Conservation (phyloP, 2,113 vertebrate species). For the Barnardius zonarius region DNA sequence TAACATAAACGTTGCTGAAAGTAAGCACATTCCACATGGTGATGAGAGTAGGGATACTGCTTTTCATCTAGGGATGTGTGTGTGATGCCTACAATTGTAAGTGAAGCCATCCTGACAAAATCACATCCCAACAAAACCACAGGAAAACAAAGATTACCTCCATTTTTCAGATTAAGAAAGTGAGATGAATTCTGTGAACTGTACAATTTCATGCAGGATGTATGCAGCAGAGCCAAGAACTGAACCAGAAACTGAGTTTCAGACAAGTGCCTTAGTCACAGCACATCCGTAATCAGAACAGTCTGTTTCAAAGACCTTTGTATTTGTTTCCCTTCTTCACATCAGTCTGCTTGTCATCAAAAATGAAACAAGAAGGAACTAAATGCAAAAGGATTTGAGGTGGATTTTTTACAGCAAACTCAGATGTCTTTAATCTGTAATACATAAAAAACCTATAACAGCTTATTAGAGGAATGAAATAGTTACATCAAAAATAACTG, state of each 20-base stretch:
- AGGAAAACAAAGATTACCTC: background rate
- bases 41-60: background rate
- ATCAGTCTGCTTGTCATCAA: background rate
- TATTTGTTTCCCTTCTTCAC: background rate
- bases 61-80: background rate
- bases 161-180: background rate
- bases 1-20: background rate
- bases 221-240: background rate
- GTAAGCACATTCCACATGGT: background rate
- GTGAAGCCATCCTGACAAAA: background rate
- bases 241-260: background rate
- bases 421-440: background rate
- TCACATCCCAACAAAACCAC: background rate
- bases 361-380: background rate
- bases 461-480: background rate
- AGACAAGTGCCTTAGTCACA: background rate
- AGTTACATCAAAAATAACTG: background rate
- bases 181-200: background rate
- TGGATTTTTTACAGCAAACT: background rate
- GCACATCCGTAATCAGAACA: background rate
- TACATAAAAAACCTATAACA: background rate
- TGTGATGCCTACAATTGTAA: background rate
- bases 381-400: background rate
- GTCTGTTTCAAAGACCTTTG: background rate
- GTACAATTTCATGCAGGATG: background rate